These are phyloP conservation scores for Drosophila birchii DNA, from an alignment of 2,888 invertebrate genomes.

Conservation along the genomic window DNA sequence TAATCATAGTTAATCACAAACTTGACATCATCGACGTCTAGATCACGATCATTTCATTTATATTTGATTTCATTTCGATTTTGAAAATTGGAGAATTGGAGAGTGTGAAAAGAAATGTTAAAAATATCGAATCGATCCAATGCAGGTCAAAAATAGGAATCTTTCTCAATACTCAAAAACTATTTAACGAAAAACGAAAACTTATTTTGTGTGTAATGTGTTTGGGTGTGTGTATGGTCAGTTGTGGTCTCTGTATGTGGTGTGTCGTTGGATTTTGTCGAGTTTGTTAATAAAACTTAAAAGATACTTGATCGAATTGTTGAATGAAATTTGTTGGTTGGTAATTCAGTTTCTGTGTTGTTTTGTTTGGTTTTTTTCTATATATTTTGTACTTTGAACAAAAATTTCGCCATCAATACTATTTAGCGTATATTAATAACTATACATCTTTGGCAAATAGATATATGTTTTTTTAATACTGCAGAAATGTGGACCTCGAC, in stretches of 20 bases:
- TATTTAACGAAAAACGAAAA: constrained; percentile 75
- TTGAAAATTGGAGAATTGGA: constrained; percentile 74
- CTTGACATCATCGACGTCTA: constrained; percentile 99
- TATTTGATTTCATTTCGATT: constrained; percentile 51
- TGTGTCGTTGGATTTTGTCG: constrained; percentile 7
- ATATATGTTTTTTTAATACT: constrained; percentile 78
- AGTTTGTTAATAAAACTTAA: constrained; percentile 66
- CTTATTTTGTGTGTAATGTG: constrained; percentile 60
- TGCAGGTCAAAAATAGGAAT: constrained; percentile 34
- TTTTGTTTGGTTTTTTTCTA: constrained; percentile 26
- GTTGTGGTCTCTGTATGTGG: not conserved
- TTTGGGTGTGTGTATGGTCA: constrained; percentile 1
- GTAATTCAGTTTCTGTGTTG: constrained; percentile 30
- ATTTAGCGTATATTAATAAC: constrained; percentile 80
- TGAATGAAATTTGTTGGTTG: constrained; percentile 35
- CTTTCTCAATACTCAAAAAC: constrained; percentile 57
- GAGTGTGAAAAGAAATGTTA: constrained; percentile 65
- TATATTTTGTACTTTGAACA: constrained; percentile 81
- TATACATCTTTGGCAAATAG: constrained; percentile 80
- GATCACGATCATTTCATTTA: constrained; percentile 65
- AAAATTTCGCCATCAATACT: constrained; percentile 84
- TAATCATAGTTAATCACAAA: constrained; percentile 99
- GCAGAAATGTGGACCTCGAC: constrained; percentile 85
- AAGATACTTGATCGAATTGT: constrained; percentile 51
- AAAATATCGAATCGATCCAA: constrained; percentile 48